phyloP scores from a whole-genome alignment of 2,113 vertebrate genomes.

The Sprattus sprattus region DNA sequence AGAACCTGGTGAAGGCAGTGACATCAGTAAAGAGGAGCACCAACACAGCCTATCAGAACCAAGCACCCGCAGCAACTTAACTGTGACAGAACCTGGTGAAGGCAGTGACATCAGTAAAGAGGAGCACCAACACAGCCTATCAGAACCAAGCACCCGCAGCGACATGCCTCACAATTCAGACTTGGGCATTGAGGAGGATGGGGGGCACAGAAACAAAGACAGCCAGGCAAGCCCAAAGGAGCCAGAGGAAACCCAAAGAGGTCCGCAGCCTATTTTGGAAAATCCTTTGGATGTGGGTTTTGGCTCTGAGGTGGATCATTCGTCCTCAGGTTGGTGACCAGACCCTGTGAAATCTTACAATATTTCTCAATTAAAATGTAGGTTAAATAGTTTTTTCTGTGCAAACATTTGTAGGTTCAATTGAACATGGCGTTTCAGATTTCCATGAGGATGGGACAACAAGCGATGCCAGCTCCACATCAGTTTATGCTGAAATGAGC shows the following conservation, averaged over 20 bases:
- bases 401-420: slow-evolving; percentile 49
- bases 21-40: background rate
- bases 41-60: slow-evolving; percentile 25
- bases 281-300: slow-evolving; percentile 61
- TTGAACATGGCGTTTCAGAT: slow-evolving; percentile 55
- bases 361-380: background rate
- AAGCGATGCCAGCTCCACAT: slow-evolving; percentile 30
- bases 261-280: slow-evolving; percentile 61
- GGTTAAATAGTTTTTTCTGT: background rate
- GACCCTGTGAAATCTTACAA: background rate
- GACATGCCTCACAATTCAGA: slow-evolving; percentile 44
- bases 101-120: background rate
- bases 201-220: slow-evolving; percentile 67
- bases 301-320: slow-evolving; percentile 51
- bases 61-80: slow-evolving; percentile 33
- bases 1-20: background rate
- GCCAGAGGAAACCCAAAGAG: slow-evolving; percentile 59
- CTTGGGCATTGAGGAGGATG: slow-evolving; percentile 59
- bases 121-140: background rate
- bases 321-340: slow-evolving; percentile 59
- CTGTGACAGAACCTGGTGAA: slow-evolving; percentile 18
- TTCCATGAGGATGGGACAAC: slow-evolving; percentile 47
- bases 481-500: slow-evolving; percentile 44
- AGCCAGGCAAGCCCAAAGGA: slow-evolving; percentile 51
- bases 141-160: slow-evolving; percentile 37